A percentile compares a stretch with the other conserved stretches of the same genome.
Conservation (phyloP, 2,113 vertebrate species). For the Euleptes europaea region DNA sequence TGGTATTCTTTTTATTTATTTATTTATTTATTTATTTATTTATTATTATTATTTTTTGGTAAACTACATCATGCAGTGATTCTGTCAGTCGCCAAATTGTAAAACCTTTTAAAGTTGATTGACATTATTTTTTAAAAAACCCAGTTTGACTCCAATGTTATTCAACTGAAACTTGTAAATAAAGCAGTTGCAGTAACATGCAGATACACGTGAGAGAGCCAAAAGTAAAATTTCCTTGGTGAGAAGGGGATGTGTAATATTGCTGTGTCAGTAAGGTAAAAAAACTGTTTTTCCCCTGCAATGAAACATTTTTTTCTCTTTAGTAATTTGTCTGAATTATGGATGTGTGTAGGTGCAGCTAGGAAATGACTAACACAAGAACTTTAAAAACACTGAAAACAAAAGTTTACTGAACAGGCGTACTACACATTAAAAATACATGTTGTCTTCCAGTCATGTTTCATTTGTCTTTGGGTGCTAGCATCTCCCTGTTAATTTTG, state of each 20-base stretch:
- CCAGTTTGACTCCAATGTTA: background rate
- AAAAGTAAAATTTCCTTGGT: slow-evolving; percentile 34
- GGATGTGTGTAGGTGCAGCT: background rate
- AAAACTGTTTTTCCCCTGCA: background rate
- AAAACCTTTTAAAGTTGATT: background rate
- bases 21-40: too few relatives aligned
- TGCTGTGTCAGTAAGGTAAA: slow-evolving; percentile 7
- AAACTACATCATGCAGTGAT: background rate
- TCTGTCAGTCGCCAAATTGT: background rate
- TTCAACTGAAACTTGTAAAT: background rate
- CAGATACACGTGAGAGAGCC: background rate
- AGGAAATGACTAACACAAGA: slow-evolving; percentile 1
- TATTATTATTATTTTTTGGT: too few relatives aligned
- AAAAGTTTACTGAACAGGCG: slow-evolving; percentile 16
- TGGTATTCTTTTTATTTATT: background rate
- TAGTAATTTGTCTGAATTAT: slow-evolving; percentile 24
- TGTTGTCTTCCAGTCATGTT: background rate
- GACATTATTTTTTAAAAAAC: background rate
- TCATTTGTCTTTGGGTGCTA: background rate
- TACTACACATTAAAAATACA: background rate
- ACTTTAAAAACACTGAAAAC: slow-evolving; percentile 26
- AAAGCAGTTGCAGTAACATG: background rate
- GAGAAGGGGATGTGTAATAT: slow-evolving; percentile 12
- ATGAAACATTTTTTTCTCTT: background rate
- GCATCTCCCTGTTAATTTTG: background rate